Evolutionary conservation across 2,888 invertebrate genomes (phyloP).

Genomic region (Myopa testacea): DNA sequence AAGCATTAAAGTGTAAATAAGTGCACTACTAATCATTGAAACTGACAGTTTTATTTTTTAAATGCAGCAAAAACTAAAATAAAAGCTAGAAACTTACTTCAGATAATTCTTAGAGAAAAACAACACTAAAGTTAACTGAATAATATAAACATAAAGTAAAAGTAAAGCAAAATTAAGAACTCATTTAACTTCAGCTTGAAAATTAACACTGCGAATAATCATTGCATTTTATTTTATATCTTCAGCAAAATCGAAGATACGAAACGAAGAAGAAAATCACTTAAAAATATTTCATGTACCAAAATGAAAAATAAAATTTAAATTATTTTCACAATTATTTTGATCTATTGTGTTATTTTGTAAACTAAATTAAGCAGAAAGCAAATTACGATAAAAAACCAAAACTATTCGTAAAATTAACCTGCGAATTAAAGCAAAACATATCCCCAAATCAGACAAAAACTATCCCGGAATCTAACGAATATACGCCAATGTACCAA

Average conservation of each 20-base stretch:
- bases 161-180: background rate
- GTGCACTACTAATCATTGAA: slow-evolving; percentile 9
- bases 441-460: slow-evolving; percentile 19
- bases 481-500: slow-evolving; percentile 16
- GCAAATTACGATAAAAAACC: background rate
- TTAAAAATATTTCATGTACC: slow-evolving; percentile 30
- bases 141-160: background rate
- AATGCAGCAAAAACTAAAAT: background rate
- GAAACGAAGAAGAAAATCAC: background rate
- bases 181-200: background rate
- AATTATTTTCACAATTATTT: background rate
- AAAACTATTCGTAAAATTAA: background rate
- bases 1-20: slow-evolving; percentile 28
- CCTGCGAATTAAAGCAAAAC: slow-evolving; percentile 5
- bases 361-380: slow-evolving; percentile 14
- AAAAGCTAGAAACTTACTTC: background rate
- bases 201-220: background rate
- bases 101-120: no score
- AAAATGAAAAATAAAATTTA: slow-evolving; percentile 5
- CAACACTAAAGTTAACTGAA: no score
- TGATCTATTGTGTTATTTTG: slow-evolving; percentile 10
- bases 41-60: slow-evolving; percentile 14
- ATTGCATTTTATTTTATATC: no score
- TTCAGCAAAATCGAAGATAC: no score
- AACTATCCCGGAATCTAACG: slow-evolving; percentile 10